Conservation (phyloP, 2,888 invertebrate species). For the Kuschelorhynchus macadamiae region DNA sequence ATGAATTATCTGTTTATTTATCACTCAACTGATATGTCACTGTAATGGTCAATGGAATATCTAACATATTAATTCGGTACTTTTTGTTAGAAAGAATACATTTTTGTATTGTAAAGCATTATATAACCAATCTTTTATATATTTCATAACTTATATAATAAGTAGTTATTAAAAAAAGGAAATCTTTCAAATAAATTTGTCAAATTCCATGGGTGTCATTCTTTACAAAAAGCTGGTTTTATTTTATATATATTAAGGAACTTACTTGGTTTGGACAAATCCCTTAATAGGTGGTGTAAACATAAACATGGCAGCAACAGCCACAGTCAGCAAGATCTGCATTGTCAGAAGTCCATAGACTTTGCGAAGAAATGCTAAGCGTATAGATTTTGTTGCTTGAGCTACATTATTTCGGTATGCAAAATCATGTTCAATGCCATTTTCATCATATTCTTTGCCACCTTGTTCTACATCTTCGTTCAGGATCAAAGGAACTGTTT, state of each 20-base stretch:
- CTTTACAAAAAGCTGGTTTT: too few relatives aligned
- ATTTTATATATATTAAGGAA: neutral
- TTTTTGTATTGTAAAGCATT: too few relatives aligned
- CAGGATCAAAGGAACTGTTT: conserved; percentile 75
- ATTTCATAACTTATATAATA: too few relatives aligned
- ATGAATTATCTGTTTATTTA: too few relatives aligned
- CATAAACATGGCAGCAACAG: conserved; percentile 76
- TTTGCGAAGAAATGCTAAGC: conserved; percentile 87
- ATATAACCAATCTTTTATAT: too few relatives aligned
- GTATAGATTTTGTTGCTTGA: conserved; percentile 80
- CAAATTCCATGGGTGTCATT: too few relatives aligned
- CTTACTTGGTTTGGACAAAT: conserved; percentile 79
- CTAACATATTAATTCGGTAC: too few relatives aligned
- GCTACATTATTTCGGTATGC: conserved; percentile 86
- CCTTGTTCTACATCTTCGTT: conserved; percentile 77
- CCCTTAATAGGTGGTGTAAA: conserved; percentile 74
- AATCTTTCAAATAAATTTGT: too few relatives aligned
- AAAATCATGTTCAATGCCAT: conserved; percentile 80
- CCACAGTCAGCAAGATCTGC: conserved; percentile 81
- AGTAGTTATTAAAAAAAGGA: too few relatives aligned
- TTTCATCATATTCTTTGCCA: conserved; percentile 72
- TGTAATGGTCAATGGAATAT: too few relatives aligned
- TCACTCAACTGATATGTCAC: too few relatives aligned
- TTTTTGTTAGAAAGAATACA: too few relatives aligned
- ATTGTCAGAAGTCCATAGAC: conserved; percentile 86